These are phyloP conservation scores for Pocillopora grandis DNA, from an alignment of 92 coral and sea anemone species.

Conservation along the genomic window DNA sequence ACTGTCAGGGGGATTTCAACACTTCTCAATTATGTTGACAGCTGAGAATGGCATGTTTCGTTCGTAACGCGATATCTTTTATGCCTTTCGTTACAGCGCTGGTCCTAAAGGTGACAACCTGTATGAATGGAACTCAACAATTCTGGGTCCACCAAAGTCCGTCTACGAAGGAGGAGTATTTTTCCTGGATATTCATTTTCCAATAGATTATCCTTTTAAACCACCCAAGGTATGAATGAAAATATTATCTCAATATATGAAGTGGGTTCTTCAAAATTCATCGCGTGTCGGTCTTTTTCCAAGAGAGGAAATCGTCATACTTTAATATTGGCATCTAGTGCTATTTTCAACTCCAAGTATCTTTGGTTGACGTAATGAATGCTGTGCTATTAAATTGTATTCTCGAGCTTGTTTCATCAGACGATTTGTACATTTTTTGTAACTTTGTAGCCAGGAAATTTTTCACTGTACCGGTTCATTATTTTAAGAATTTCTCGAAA, in stretches of 20 bases:
- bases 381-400: too few relatives aligned
- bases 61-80: background rate
- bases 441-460: too few relatives aligned
- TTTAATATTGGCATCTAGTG: too few relatives aligned
- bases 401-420: too few relatives aligned
- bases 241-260: background rate
- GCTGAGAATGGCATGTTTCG: background rate
- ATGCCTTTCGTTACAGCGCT: conserved; percentile 60
- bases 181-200: conserved; percentile 95
- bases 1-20: background rate
- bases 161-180: conserved; percentile 94
- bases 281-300: background rate
- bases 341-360: too few relatives aligned
- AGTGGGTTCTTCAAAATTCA: background rate
- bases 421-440: too few relatives aligned
- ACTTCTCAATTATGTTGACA: background rate
- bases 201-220: conserved; percentile 94
- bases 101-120: conserved; percentile 94
- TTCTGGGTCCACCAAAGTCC: conserved; percentile 96
- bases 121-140: conserved; percentile 95
- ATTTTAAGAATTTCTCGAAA: too few relatives aligned
- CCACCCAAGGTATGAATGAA: conserved; percentile 89
- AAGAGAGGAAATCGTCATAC: background rate
- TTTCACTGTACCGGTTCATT: too few relatives aligned
- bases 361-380: too few relatives aligned